Base-by-base conservation (phyloP, 2,113 vertebrate species). In the Nycticorax nycticorax region DNA sequence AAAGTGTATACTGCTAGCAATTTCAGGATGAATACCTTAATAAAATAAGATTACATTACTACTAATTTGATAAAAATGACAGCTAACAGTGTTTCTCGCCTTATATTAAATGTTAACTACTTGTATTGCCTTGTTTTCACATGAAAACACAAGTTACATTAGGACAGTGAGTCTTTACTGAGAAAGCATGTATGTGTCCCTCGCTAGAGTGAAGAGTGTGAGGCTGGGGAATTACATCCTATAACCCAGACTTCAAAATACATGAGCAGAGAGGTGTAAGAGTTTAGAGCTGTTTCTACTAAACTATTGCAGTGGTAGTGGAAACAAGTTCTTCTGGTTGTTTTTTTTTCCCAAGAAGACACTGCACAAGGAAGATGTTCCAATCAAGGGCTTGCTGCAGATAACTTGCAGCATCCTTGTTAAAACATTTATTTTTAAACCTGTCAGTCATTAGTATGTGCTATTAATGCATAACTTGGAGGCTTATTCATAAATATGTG, bases 351-450 rank as follows among this genome's bases (percentile, higher is more conserved):
- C 20, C 14, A 59, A 59, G 68, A 96, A 93, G 89, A 86, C n/a
- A 93, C 52, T 82, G 92, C 79, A 67, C 60, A 91, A 33, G 55
- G 39, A 93, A 94, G 75, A 90, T 43, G 68, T 52, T 92, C 92
- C 68, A 88, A 43, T 96, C 57, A 93, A 93, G 91, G 88, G 39
- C 26, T 94, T 81, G 92, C 56, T 88, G 85, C 55, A 67, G 89
- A 53, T 79, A 89, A 91, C 69, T 92, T 93, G 74, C 30, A 93
- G 85, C 69, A 93, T 80, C 86, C 60, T 97, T 69, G 93, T 79
- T 67, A 94, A 80, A 96, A 86, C 81, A 91, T 35, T 93, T 95
- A 87, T 97, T 97, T 98, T 97, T 84, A 95, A 96, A 89, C 43
- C 78, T 78, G 47, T 62, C 87, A 96, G 85, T 95, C 81, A 88